A percentile compares a stretch with the other conserved stretches of the same genome.
Conservation (phyloP, 2,797 vertebrate genomes). For the Salarias fasciatus region DNA sequence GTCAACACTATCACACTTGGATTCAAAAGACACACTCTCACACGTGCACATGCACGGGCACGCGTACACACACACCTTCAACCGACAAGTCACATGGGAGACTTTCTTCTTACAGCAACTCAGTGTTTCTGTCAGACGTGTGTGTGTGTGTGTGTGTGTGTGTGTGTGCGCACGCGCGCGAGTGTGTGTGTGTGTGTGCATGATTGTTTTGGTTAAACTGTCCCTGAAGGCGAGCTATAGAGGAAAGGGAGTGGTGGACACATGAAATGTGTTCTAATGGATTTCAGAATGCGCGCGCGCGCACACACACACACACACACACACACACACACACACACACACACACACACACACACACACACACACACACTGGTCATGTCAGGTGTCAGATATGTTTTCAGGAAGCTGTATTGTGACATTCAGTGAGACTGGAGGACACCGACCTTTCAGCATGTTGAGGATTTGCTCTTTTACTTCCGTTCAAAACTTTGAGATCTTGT, state of each 20-base stretch:
- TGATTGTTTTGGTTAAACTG: constrained; percentile 35
- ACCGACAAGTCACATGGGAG: no score
- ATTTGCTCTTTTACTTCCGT: no score
- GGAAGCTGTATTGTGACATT: no score
- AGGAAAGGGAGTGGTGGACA: constrained; percentile 66
- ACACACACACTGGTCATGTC: constrained; percentile 40
- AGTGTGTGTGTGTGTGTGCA: constrained; percentile 2
- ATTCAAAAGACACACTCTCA: not conserved
- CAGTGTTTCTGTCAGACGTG: no score
- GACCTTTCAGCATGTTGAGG: no score
- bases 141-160: no score
- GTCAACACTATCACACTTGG: constrained; percentile 21
- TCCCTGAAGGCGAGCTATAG: constrained; percentile 35
- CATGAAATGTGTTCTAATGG: constrained; percentile 64
- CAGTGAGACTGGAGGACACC: no score
- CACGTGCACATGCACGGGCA: constrained; percentile 14
- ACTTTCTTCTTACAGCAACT: no score
- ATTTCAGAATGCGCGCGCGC: constrained; percentile 75
- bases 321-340: constrained; percentile 36
- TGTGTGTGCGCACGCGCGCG: constrained; percentile 2
- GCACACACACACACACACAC: constrained; percentile 41
- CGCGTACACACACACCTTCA: constrained; percentile 3
- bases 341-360: constrained; percentile 50
- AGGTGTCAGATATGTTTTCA: no score
- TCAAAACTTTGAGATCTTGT: no score